Evolutionary conservation across 1,140 invertebrate genomes (phyloP), one percentile per base, ranked within the genome.

Genomic region (Trachymyrmex septentrionalis): DNA sequence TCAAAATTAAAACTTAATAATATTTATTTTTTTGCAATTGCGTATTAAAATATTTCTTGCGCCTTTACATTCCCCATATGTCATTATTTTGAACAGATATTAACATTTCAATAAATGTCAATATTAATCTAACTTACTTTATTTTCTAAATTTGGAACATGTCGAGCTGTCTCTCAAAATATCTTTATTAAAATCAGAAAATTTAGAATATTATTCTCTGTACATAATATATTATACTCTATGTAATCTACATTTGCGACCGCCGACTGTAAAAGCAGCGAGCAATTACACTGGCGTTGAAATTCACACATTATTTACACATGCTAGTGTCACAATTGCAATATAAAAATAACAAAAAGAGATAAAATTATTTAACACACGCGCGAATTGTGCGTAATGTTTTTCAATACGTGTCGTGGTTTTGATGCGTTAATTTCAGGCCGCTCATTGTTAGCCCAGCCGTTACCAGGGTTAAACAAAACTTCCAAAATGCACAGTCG

Each of bases 401-500:
- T 73, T 82, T 73, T 81, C 10, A 6, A 48, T 59, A 27, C n/a
- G 38, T 82, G 50, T 27, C 7, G 57, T n/a, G 21, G 27, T 69
- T 53, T 86, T 38, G 57, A 6, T 21, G 53, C 63, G 48, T 77
- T 86, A 86, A 90, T 89, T 86, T 50, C 27, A 7, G 27, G 2
- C 24, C 19, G 55, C 59, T 86, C 57, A 24, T 77, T 75, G 9
- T 48, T 30, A 57, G 27, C 21, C 63, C 48, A 59, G 71, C 44
- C 34, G 34, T 34, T n/a, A 1, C 16, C 2, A 12, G 50, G 30
- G 50, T 77, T 89, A 82, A 86, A 88, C 67, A 72, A 89, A 88
- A 88, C 76, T 86, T 50, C 14, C 12, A 48, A 69, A 64, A 63
- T 66, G 55, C 71, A 38, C 59, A 77, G 12, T 59, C n/a, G 69